These are phyloP conservation scores for Drosophila azteca DNA, from an alignment of 1,140 invertebrate species.

Conservation along the genomic window DNA sequence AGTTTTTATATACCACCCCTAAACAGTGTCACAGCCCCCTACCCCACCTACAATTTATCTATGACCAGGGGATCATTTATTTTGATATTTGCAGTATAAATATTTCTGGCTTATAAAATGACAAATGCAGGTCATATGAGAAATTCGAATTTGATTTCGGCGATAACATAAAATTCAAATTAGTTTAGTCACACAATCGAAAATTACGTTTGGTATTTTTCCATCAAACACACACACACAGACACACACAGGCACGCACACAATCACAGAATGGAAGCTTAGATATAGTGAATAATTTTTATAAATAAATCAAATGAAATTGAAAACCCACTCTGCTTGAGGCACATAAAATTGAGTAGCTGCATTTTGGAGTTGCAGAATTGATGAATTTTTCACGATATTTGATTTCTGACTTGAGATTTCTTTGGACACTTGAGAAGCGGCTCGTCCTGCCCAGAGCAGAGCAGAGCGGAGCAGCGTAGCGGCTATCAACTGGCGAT, in stretches of 20 bases:
- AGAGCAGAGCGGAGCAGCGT: not conserved
- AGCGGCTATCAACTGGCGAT: constrained; percentile 10
- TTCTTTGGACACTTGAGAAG: constrained; percentile 20
- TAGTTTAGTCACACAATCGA: constrained; percentile 16
- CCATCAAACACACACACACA: not conserved
- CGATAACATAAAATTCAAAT: constrained; percentile 40
- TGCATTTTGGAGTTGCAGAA: constrained; percentile 49
- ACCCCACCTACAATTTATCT: constrained; percentile 26
- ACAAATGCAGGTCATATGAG: constrained; percentile 46
- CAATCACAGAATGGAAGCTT: not conserved
- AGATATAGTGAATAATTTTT: constrained; percentile 3
- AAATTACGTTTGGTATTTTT: constrained; percentile 2
- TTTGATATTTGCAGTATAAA: constrained; percentile 36
- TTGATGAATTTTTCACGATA: not conserved
- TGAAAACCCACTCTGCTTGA: constrained; percentile 71
- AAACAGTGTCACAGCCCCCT: constrained; percentile 4
- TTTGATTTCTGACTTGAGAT: constrained; percentile 2
- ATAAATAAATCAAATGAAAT: not conserved
- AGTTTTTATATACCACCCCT: constrained; percentile 21
- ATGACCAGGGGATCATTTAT: constrained; percentile 29
- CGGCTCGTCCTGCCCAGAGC: too few species aligned
- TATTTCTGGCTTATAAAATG: constrained; percentile 45
- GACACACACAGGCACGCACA: too few species aligned
- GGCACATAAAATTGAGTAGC: constrained; percentile 67
- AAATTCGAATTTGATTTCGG: constrained; percentile 7